These are phyloP conservation scores for Connochaetes taurinus DNA, from an alignment of 2,113 vertebrate species.

Conservation along the genomic window DNA sequence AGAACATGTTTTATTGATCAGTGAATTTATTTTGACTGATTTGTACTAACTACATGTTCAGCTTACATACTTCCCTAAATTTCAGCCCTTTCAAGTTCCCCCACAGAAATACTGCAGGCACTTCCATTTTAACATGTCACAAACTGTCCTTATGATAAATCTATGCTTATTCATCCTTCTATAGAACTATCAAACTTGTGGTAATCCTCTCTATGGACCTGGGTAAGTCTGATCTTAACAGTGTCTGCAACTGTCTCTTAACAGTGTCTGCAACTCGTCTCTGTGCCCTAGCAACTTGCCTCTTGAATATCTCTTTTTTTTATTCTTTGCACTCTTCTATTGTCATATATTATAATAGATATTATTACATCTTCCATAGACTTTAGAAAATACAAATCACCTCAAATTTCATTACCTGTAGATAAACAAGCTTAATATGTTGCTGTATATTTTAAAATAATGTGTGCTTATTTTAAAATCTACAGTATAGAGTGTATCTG, in stretches of 20 bases:
- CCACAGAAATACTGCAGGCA: background rate
- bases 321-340: background rate
- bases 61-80: background rate
- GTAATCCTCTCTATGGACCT: background rate
- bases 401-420: background rate
- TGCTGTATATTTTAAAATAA: background rate
- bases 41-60: background rate
- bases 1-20: background rate
- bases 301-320: background rate
- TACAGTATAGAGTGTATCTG: background rate
- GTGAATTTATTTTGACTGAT: background rate
- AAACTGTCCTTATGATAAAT: background rate
- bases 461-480: background rate
- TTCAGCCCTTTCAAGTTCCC: background rate
- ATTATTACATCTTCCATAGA: background rate
- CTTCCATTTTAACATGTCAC: background rate
- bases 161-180: background rate
- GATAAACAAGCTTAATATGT: background rate
- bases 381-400: background rate
- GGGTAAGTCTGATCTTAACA: background rate
- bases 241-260: background rate
- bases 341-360: background rate
- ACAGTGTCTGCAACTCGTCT: background rate
- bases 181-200: background rate
- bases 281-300: background rate